Evolutionary conservation across 1,140 invertebrate genomes (phyloP), one percentile per base, ranked within the genome.

Genomic region (Mylabris phalerata): DNA sequence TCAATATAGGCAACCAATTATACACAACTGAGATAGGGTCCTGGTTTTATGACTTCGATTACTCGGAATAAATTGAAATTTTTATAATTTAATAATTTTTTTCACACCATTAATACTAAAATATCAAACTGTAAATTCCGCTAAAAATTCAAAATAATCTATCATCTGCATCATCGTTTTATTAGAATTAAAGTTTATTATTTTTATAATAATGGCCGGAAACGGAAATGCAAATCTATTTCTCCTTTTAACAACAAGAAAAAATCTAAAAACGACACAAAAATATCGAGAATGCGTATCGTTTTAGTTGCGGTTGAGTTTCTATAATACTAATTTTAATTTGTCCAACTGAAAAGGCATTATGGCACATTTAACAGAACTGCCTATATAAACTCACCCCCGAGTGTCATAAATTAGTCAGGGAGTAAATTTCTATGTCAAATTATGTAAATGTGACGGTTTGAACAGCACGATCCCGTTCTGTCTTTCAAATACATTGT

Each of bases 391-490:
- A 68, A 68, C 67, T 68, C 64, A 66, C 66, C 67, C 69, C 58
- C 66, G 67, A 69, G 64, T 65, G 64, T 65, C 63, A 67, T 69
- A 71, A 68, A 71, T 71, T 71, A 71, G 66, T 66, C 63, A 65
- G 63, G 67, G 67, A 71, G 69, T 71, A 71, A 71, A 71, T 71
- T 71, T 71, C 67, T 69, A 59, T 71, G 69, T 71, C 69, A 65
- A 71, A 71, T 71, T 71, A 71, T 71, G 69, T 60, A 71, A 71
- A 71, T 71, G 67, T 67, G 67, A 64, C 61, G 55, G 65, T 57
- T 59, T 57, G 32, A 32, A 32, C 43, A 64, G 57, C 19, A 19
- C 50, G 57, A 56, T 61, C 57, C 51, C 48, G 54, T 51, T 64
- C 56, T 7, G 32, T 32, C 32, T 32, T 7, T 32, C 32, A 32